A percentile compares a stretch with the other conserved stretches of the same genome.
Evolutionary conservation across 2,113 vertebrate species (phyloP).

Genomic region (Mungos mungo): DNA sequence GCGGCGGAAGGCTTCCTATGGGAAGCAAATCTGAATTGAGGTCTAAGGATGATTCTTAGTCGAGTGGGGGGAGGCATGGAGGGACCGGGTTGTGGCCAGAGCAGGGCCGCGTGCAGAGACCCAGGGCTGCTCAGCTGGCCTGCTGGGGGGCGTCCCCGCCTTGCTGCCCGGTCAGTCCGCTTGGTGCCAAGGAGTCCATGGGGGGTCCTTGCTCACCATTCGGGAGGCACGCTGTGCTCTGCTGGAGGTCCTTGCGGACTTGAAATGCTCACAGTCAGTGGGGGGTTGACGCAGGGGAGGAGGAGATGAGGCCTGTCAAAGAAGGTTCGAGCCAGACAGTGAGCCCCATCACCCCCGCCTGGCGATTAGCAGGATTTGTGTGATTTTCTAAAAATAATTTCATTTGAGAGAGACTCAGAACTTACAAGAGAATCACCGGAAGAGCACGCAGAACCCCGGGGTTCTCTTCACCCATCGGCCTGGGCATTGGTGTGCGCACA

Average conservation of each 20-base stretch:
- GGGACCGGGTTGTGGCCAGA: not conserved
- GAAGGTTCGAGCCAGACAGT: not conserved
- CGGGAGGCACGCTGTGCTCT: not conserved
- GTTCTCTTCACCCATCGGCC: not conserved
- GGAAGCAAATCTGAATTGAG: not conserved
- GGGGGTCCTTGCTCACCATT: not conserved
- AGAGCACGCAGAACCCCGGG: not conserved
- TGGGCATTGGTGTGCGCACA: not conserved
- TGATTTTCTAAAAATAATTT: not conserved
- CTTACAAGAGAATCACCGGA: not conserved
- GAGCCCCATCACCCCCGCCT: not conserved
- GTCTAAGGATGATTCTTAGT: not conserved
- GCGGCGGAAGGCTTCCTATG: fast-evolving
- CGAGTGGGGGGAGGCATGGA: not conserved
- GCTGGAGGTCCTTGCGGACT: not conserved
- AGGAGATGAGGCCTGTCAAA: too few relatives aligned
- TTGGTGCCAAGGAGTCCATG: too few relatives aligned
- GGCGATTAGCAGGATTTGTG: too few relatives aligned
- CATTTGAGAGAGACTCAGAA: not conserved
- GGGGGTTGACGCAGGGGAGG: not conserved
- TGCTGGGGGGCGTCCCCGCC: not conserved
- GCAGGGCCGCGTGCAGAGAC: fast-evolving
- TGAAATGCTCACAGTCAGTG: not conserved
- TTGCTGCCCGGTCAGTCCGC: not conserved
- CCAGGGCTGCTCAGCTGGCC: not conserved